These are phyloP conservation scores for Escarpia spicata DNA, from an alignment of 2,888 invertebrate genomes.

Conservation along the genomic window DNA sequence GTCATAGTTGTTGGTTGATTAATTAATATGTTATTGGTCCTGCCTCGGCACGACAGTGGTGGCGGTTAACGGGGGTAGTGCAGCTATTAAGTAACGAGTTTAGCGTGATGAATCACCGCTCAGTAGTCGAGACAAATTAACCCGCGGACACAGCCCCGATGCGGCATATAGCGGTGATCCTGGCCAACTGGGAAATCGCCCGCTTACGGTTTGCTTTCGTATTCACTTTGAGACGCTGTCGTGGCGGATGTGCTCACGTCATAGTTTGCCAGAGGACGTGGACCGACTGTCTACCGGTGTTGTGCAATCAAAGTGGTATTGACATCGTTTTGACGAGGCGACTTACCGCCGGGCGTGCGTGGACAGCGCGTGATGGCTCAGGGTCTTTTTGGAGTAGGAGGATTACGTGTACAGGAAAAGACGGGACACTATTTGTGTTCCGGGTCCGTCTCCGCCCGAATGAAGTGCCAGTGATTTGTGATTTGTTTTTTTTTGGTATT, in stretches of 20 bases:
- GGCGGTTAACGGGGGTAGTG: not conserved
- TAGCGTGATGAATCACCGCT: slow-evolving; percentile 12
- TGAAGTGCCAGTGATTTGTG: too few relatives aligned
- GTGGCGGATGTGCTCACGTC: not conserved
- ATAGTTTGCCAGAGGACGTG: not conserved
- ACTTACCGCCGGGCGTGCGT: not conserved
- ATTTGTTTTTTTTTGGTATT: too few relatives aligned
- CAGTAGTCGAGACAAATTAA: not conserved
- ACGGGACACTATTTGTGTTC: too few relatives aligned
- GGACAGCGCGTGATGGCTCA: not conserved
- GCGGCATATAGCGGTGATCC: not conserved
- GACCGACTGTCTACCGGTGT: not conserved
- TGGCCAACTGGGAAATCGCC: not conserved
- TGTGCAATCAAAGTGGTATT: not conserved
- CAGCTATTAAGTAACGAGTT: not conserved
- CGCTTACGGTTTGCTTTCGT: not conserved
- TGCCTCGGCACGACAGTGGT: not conserved
- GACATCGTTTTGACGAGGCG: not conserved
- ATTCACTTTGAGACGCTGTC: not conserved
- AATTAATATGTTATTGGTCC: not conserved
- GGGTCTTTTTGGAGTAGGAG: not conserved
- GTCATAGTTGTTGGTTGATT: not conserved
- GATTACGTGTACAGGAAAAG: too few relatives aligned
- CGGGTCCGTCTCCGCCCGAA: too few relatives aligned
- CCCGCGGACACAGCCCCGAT: not conserved